Percentiles rank a stretch among this genome's conserved stretches.
phyloP scores from a whole-genome alignment of 2,888 invertebrate genomes.

The Chironomus riparius region DNA sequence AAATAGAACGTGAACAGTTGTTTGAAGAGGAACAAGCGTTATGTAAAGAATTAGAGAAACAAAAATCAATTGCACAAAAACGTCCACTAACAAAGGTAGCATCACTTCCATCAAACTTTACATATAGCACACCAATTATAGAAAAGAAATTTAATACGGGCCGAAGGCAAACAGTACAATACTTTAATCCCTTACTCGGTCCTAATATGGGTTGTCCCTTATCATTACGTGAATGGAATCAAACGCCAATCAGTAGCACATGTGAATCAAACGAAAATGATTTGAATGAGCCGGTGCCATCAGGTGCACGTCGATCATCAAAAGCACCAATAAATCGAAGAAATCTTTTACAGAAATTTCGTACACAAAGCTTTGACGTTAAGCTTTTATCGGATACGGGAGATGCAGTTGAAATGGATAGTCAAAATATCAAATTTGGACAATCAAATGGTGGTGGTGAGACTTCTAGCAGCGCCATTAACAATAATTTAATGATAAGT shows the following conservation, averaged over 20 bases:
- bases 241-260: conserved; percentile 13
- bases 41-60: conserved; percentile 56
- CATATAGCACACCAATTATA: conserved; percentile 61
- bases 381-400: conserved; percentile 9
- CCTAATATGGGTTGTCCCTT: conserved; percentile 4
- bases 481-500: conserved; percentile 25
- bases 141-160: conserved; percentile 39
- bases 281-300: neutral
- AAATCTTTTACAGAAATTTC: conserved; percentile 20
- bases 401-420: conserved; percentile 17
- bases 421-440: conserved; percentile 24
- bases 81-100: conserved; percentile 56
- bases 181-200: conserved; percentile 34
- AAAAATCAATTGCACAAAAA: conserved; percentile 48
- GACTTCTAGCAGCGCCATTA: conserved; percentile 10
- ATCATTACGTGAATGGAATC: conserved; percentile 16
- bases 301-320: neutral
- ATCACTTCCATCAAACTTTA: conserved; percentile 76
- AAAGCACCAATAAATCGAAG: conserved; percentile 7
- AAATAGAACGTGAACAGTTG: conserved; percentile 68
- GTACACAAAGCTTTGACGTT: conserved; percentile 26
- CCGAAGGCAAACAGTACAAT: conserved; percentile 41
- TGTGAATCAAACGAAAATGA: conserved; percentile 25
- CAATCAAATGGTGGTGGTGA: conserved; percentile 22
- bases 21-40: conserved; percentile 63